Percentiles rank a stretch among this genome's conserved stretches.
Conservation (phyloP, 2,888 invertebrate species). For the Xylota segnis region DNA sequence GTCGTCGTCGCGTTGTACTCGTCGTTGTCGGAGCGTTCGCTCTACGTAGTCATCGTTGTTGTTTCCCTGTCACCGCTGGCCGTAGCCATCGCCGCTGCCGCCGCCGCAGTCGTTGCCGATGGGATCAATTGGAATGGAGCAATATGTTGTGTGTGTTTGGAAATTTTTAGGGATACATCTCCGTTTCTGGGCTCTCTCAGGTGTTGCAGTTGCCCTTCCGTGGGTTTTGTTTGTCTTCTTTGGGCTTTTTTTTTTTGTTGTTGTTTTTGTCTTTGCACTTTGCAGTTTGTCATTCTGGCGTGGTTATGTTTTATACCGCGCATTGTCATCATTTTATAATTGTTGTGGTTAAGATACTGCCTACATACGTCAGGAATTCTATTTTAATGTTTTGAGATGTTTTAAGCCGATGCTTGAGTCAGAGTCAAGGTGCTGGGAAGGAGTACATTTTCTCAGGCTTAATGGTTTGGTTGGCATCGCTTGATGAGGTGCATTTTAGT, state of each 20-base stretch:
- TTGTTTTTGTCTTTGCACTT: conserved; percentile 38
- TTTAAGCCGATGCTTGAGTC: conserved; percentile 18
- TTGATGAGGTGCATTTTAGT: neutral
- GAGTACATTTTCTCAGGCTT: conserved; percentile 63
- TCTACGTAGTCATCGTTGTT: conserved; percentile 66
- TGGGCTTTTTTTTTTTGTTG: neutral
- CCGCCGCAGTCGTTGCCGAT: conserved; percentile 27
- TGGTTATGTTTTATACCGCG: conserved; percentile 71
- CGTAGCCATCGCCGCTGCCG: too few species aligned
- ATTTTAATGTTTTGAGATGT: conserved; percentile 70
- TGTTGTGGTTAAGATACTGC: conserved; percentile 61
- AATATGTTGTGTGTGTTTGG: conserved; percentile 75
- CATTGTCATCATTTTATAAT: conserved; percentile 77
- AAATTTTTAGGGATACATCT: conserved; percentile 74
- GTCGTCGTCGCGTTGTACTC: conserved; percentile 71
- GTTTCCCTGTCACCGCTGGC: conserved; percentile 46
- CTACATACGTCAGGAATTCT: conserved; percentile 58
- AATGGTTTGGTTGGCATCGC: conserved; percentile 18
- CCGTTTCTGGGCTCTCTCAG: conserved; percentile 66
- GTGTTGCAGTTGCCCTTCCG: conserved; percentile 53
- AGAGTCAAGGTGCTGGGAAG: conserved; percentile 53
- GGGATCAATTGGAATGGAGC: conserved; percentile 75
- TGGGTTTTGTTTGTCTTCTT: conserved; percentile 8
- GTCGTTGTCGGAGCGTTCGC: conserved; percentile 47
- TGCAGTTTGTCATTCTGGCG: conserved; percentile 43